phyloP scores from a whole-genome alignment of 2,888 invertebrate genomes.

The Melieria picta region DNA sequence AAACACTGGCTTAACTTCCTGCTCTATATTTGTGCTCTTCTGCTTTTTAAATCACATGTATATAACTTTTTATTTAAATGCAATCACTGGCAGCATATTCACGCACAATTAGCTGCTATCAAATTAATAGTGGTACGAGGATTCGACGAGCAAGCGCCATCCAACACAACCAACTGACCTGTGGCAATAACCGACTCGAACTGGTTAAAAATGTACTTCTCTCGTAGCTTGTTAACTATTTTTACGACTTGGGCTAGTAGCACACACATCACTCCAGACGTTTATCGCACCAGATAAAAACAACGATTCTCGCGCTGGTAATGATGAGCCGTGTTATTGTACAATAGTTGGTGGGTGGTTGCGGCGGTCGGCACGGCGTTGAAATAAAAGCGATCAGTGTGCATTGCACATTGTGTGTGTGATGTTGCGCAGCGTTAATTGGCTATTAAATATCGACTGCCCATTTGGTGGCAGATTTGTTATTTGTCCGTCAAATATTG shows the following conservation, averaged over 20 bases:
- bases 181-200: slow-evolving; percentile 59
- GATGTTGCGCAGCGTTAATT: slow-evolving; percentile 22
- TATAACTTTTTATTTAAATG: too few relatives aligned
- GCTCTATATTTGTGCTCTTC: too few relatives aligned
- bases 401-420: not conserved
- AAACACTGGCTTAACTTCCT: slow-evolving; percentile 51
- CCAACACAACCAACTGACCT: slow-evolving; percentile 55
- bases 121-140: too few relatives aligned
- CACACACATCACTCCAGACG: too few relatives aligned
- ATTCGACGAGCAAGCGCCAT: not conserved
- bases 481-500: slow-evolving; percentile 26
- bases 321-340: too few relatives aligned
- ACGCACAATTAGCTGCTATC: too few relatives aligned
- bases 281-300: too few relatives aligned
- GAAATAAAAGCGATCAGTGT: not conserved
- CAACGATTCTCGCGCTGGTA: too few relatives aligned
- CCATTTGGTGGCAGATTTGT: slow-evolving; percentile 17
- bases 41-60: too few relatives aligned
- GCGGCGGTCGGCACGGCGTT: too few relatives aligned
- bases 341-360: too few relatives aligned
- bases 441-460: slow-evolving; percentile 32
- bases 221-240: slow-evolving; percentile 39
- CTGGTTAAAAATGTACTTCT: slow-evolving; percentile 50
- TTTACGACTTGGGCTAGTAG: slow-evolving; percentile 10
- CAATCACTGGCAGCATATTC: too few relatives aligned